A percentile compares a stretch with the other conserved stretches of the same genome.
These are phyloP conservation scores for Chrysina gloriosa DNA, from an alignment of 2,888 invertebrate species.

Conservation along the genomic window DNA sequence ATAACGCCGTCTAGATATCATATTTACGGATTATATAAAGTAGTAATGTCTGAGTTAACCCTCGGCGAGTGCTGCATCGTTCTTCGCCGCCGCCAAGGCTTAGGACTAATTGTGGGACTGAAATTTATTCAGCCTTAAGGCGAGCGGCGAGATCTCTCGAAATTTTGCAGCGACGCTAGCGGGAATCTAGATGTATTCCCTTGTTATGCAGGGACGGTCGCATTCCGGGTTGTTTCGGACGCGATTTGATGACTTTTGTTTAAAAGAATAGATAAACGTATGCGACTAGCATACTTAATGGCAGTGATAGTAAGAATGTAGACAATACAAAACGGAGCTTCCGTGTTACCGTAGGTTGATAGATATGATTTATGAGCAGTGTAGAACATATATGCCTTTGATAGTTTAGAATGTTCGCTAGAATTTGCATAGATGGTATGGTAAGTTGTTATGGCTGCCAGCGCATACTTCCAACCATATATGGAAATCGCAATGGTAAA, in stretches of 20 bases:
- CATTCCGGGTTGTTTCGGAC: conserved; percentile 48
- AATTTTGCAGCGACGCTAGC: conserved; percentile 16
- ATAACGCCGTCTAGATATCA: conserved; percentile 62
- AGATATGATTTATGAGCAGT: conserved; percentile 8
- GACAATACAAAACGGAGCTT: neutral
- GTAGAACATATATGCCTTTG: conserved; percentile 1
- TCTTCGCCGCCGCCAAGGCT: conserved; percentile 46
- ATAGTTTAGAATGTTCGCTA: neutral
- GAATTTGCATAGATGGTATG: neutral
- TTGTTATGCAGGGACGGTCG: conserved; percentile 39
- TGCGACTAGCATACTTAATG: conserved; percentile 49
- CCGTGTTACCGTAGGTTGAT: conserved; percentile 19
- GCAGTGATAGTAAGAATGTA: conserved; percentile 6
- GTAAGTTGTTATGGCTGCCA: neutral
- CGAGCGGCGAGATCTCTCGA: conserved; percentile 44
- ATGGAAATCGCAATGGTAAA: no score
- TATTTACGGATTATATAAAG: conserved; percentile 63
- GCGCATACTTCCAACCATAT: no score
- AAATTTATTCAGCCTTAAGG: conserved; percentile 61
- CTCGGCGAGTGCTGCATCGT: conserved; percentile 58
- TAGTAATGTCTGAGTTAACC: conserved; percentile 60
- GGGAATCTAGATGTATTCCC: conserved; percentile 33
- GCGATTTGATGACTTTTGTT: conserved; percentile 47
- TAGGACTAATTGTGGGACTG: conserved; percentile 59
- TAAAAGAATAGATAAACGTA: conserved; percentile 46